Evolutionary conservation across 2,888 invertebrate genomes (phyloP).

Genomic region (Phalangium opilio): DNA sequence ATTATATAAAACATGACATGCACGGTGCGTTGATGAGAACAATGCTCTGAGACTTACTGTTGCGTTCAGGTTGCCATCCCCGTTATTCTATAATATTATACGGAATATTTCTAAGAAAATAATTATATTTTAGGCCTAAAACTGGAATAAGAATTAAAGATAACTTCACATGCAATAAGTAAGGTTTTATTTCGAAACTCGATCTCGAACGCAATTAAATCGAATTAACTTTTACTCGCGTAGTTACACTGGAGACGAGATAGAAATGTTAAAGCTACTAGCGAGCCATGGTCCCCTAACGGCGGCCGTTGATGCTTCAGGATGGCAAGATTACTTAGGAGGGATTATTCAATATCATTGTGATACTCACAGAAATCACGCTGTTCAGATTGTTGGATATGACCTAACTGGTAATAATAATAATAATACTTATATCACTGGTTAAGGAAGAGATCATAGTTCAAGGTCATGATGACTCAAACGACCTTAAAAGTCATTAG

Average conservation of each 20-base stretch:
- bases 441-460: too few species aligned
- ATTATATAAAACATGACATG: too few species aligned
- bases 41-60: too few species aligned
- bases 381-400: slow-evolving; percentile 58
- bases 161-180: slow-evolving; percentile 51
- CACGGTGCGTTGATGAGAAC: too few species aligned
- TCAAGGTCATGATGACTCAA: too few species aligned
- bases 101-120: too few species aligned
- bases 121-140: slow-evolving; percentile 14
- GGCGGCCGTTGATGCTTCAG: slow-evolving; percentile 63
- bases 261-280: slow-evolving; percentile 42
- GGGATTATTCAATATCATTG: slow-evolving; percentile 71
- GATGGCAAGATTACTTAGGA: slow-evolving; percentile 73
- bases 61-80: too few species aligned
- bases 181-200: slow-evolving; percentile 27
- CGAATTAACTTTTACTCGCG: slow-evolving; percentile 16
- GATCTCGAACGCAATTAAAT: background rate
- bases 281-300: slow-evolving; percentile 59
- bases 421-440: too few species aligned
- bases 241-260: slow-evolving; percentile 50
- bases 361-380: slow-evolving; percentile 34
- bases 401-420: slow-evolving; percentile 44
- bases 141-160: slow-evolving; percentile 36
- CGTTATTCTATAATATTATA: too few species aligned
- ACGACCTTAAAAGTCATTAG: too few species aligned